Conservation (phyloP, 2,797 vertebrate genomes). For the Peromyscus attwateri region DNA sequence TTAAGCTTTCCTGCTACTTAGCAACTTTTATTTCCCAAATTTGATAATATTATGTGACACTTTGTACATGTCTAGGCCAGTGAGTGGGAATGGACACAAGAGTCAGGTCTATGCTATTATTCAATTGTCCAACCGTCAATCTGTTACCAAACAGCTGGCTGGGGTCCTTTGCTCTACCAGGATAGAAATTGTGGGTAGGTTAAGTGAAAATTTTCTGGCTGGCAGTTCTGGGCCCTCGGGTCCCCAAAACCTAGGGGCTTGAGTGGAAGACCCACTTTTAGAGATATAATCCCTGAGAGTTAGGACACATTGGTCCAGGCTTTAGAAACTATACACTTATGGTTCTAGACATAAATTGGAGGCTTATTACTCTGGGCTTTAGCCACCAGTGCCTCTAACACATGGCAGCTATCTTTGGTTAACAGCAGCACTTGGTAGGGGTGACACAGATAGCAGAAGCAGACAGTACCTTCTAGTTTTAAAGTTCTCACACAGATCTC, state of each 20-base stretch:
- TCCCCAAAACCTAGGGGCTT: neutral
- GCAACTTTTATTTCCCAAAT: slow-evolving; percentile 31
- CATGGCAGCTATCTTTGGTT: neutral
- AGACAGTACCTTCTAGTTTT: neutral
- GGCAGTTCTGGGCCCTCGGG: neutral
- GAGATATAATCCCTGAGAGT: neutral
- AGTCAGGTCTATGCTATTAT: neutral
- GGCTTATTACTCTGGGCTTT: neutral
- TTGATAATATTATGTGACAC: slow-evolving; percentile 29
- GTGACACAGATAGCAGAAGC: neutral
- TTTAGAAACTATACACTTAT: neutral
- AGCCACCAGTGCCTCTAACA: neutral
- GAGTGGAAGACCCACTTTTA: neutral
- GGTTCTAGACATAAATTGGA: neutral
- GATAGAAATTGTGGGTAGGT: neutral
- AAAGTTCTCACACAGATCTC: neutral
- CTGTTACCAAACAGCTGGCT: neutral
- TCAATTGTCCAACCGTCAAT: neutral
- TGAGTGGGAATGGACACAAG: slow-evolving; percentile 33
- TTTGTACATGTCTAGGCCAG: slow-evolving; percentile 16
- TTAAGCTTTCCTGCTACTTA: slow-evolving; percentile 36
- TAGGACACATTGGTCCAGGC: neutral
- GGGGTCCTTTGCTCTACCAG: neutral
- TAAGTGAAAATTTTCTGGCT: neutral
- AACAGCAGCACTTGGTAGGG: neutral